These are phyloP conservation scores for Macrotus californicus DNA, from an alignment of 2,113 vertebrate species.

Conservation along the genomic window DNA sequence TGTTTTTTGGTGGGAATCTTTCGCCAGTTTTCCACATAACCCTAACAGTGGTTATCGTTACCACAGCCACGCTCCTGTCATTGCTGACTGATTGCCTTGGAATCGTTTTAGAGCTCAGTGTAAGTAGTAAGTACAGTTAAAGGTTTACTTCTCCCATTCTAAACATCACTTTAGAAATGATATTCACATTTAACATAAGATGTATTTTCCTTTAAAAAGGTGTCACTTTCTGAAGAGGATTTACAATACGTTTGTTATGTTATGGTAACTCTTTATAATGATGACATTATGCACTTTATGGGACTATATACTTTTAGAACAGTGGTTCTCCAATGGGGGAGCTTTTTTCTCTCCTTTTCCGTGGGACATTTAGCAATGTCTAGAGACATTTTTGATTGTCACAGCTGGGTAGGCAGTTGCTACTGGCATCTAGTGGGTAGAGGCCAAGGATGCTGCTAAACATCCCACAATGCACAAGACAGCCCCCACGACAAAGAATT, in stretches of 20 bases:
- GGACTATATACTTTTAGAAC: neutral
- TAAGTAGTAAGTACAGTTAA: conserved; percentile 90
- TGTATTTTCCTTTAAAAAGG: neutral
- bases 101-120: conserved; percentile 92
- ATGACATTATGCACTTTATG: neutral
- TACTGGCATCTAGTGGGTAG: neutral
- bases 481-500: neutral
- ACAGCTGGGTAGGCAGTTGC: neutral
- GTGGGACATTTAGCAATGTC: neutral
- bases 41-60: conserved; percentile 85
- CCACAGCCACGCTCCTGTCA: conserved; percentile 83
- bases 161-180: neutral
- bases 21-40: conserved; percentile 81
- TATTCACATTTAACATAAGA: neutral
- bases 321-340: neutral
- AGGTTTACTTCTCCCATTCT: neutral
- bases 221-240: neutral
- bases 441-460: neutral
- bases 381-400: neutral
- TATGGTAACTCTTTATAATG: neutral
- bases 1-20: conserved; percentile 86
- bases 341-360: neutral
- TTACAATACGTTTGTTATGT: conserved; percentile 7
- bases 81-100: conserved; percentile 90
- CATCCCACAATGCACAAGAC: neutral